Evolutionary conservation across 1,140 invertebrate species (phyloP).

Genomic region (Lordiphosa collinella): DNA sequence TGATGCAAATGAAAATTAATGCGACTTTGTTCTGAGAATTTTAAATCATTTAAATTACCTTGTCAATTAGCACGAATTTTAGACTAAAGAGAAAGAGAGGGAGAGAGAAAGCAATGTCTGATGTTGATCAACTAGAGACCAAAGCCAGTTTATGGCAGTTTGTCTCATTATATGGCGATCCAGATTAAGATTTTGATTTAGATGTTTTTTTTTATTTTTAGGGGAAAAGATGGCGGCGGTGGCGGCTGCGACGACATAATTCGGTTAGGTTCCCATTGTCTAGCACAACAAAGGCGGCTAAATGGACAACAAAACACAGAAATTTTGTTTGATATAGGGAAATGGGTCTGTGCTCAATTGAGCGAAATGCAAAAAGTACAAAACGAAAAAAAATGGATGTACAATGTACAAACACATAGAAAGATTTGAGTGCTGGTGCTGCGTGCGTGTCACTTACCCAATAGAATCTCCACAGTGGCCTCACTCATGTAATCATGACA

Average conservation of each 20-base stretch:
- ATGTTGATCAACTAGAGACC: too few species aligned
- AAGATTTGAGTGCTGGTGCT: slow-evolving; percentile 19
- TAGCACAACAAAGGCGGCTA: slow-evolving; percentile 40
- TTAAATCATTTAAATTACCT: too few species aligned
- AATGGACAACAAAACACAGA: slow-evolving; percentile 36
- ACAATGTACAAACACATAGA: slow-evolving; percentile 4
- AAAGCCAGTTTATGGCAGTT: too few species aligned
- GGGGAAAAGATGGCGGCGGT: background rate
- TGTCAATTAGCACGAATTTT: too few species aligned
- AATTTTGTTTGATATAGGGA: slow-evolving; percentile 71
- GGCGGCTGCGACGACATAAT: slow-evolving; percentile 14
- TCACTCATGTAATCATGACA: slow-evolving; percentile 92
- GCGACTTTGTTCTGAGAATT: too few species aligned
- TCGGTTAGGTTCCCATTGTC: slow-evolving; percentile 34
- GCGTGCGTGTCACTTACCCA: slow-evolving; percentile 82
- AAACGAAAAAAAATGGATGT: slow-evolving; percentile 7
- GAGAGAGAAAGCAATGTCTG: too few species aligned
- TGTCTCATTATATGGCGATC: too few species aligned
- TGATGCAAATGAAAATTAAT: too few species aligned
- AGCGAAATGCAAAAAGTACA: slow-evolving; percentile 9
- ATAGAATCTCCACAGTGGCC: slow-evolving; percentile 89
- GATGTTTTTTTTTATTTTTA: too few species aligned
- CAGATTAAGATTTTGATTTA: too few species aligned
- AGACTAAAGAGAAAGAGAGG: too few species aligned
- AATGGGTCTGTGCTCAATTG: slow-evolving; percentile 72